Percentiles rank a stretch among this genome's conserved stretches.
phyloP scores from a whole-genome alignment of 1,140 invertebrate species.

The Melitaea cinxia region DNA sequence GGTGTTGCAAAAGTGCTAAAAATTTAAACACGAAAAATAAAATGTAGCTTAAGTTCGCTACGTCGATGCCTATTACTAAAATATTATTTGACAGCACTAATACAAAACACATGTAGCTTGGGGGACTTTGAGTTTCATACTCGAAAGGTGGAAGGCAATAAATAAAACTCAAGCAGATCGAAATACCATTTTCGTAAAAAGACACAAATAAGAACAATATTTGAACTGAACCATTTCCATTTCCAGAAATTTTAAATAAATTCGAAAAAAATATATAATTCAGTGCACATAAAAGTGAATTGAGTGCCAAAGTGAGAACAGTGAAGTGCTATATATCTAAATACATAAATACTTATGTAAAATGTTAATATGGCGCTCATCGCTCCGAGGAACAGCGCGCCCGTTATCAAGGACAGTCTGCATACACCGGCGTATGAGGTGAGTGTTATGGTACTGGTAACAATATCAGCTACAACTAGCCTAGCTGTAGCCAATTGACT shows the following conservation, averaged over 20 bases:
- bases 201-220: neutral
- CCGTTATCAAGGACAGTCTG: constrained; percentile 83
- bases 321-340: constrained; percentile 1
- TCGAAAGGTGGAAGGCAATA: too few relatives aligned
- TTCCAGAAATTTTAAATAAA: neutral
- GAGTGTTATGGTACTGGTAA: constrained; percentile 42
- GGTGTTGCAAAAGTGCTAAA: too few relatives aligned
- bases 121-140: too few relatives aligned
- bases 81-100: too few relatives aligned
- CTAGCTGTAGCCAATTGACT: neutral
- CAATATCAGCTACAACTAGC: neutral
- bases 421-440: constrained; percentile 84
- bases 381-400: constrained; percentile 80
- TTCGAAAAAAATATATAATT: neutral
- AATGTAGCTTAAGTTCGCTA: too few relatives aligned
- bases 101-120: too few relatives aligned
- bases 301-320: neutral
- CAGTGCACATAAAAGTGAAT: neutral
- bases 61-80: too few relatives aligned
- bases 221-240: neutral
- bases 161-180: too few relatives aligned
- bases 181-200: too few relatives aligned
- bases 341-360: constrained; percentile 37
- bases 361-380: constrained; percentile 80
- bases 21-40: too few relatives aligned